Percentiles rank a stretch among this genome's conserved stretches.
phyloP scores from a whole-genome alignment of 2,888 invertebrate genomes.

The Drosophila kambysellisi region DNA sequence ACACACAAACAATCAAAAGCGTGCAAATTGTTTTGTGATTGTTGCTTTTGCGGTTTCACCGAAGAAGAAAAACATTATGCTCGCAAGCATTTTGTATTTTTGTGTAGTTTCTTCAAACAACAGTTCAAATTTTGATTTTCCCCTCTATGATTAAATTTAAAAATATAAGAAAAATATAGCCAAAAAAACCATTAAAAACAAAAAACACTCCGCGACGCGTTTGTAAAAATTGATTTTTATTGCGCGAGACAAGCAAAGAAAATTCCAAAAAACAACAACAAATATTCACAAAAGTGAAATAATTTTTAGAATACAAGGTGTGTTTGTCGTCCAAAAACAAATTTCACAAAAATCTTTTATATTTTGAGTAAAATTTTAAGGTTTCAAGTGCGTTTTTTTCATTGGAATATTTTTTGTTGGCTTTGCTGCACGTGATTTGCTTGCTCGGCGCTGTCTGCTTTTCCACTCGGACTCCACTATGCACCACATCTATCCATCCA shows the following conservation, averaged over 20 bases:
- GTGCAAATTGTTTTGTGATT: conserved; percentile 63
- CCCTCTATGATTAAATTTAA: conserved; percentile 32
- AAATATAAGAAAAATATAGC: conserved; percentile 3
- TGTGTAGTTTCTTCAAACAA: conserved; percentile 26
- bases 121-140: conserved; percentile 8
- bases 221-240: conserved; percentile 79
- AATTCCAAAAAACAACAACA: conserved; percentile 37
- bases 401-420: conserved; percentile 28
- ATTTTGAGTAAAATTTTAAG: background rate
- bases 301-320: conserved; percentile 41
- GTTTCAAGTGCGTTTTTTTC: conserved; percentile 22
- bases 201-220: conserved; percentile 59
- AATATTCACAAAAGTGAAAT: conserved; percentile 23
- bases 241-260: conserved; percentile 49
- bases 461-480: conserved; percentile 28
- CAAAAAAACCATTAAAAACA: conserved; percentile 52
- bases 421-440: conserved; percentile 65
- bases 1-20: conserved; percentile 67
- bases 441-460: conserved; percentile 42
- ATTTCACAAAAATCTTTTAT: conserved; percentile 3
- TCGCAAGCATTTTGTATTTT: conserved; percentile 29
- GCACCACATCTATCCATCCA: conserved; percentile 14
- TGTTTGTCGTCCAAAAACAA: conserved; percentile 21
- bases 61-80: conserved; percentile 18
- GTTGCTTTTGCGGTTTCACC: conserved; percentile 52